Evolutionary conservation across 2,113 vertebrate species (phyloP).

Genomic region (Gallinago jamesoni): DNA sequence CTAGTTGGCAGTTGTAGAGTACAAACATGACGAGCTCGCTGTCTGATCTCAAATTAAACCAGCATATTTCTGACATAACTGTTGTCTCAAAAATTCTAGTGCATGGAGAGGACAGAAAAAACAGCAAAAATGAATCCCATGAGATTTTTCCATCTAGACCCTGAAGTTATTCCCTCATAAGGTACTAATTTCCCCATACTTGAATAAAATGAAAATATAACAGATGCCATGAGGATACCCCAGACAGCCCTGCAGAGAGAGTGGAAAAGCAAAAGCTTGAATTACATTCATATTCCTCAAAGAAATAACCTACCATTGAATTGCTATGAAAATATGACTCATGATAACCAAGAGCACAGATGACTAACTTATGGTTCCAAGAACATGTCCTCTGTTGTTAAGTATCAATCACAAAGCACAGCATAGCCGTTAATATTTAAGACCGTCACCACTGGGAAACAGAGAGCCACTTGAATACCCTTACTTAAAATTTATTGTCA

Average conservation of each 20-base stretch:
- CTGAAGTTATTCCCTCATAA: background rate
- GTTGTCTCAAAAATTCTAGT: background rate
- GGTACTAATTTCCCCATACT: background rate
- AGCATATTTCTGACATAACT: background rate
- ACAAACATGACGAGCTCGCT: background rate
- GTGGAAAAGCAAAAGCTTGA: background rate
- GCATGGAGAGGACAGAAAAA: background rate
- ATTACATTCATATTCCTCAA: background rate
- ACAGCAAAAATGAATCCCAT: accelerated
- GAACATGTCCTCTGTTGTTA: background rate
- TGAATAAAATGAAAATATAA: background rate
- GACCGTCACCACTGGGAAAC: background rate
- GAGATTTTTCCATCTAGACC: background rate
- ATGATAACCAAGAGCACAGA: background rate
- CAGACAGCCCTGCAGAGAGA: background rate
- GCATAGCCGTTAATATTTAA: constrained; percentile 4
- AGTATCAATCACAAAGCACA: background rate
- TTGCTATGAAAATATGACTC: background rate
- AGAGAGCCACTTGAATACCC: background rate
- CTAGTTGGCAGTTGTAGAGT: background rate
- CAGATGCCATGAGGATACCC: background rate
- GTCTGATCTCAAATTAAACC: constrained; percentile 17
- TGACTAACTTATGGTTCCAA: background rate
- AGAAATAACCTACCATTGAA: background rate
- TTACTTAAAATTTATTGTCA: background rate